Conservation (phyloP, 2,797 vertebrate species). For the Typhlichthys subterraneus region DNA sequence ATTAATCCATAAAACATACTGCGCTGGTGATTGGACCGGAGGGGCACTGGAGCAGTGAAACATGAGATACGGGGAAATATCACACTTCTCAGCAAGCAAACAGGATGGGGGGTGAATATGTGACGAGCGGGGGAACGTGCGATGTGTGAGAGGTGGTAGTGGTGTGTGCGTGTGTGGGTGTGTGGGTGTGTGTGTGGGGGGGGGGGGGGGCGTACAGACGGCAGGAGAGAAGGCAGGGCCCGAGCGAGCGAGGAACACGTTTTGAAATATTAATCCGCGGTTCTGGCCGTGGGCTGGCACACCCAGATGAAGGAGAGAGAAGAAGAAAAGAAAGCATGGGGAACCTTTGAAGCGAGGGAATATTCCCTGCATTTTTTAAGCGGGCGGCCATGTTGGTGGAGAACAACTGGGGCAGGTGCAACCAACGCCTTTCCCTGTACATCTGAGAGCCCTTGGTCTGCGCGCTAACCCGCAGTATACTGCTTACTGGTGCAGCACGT, state of each 20-base stretch:
- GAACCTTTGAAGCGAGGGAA: constrained; percentile 79
- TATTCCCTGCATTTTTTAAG: constrained; percentile 65
- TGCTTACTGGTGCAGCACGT: constrained; percentile 54
- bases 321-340: constrained; percentile 44
- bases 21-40: constrained; percentile 74
- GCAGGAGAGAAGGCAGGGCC: constrained; percentile 10
- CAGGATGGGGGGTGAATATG: constrained; percentile 51
- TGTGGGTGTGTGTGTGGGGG: constrained; percentile 54
- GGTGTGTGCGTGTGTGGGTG: constrained; percentile 19
- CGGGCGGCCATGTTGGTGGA: constrained; percentile 70
- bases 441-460: constrained; percentile 51
- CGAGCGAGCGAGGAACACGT: constrained; percentile 62
- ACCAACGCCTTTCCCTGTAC: constrained; percentile 41
- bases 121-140: constrained; percentile 64
- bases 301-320: constrained; percentile 56
- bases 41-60: constrained; percentile 79
- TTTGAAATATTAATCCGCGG: constrained; percentile 81
- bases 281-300: constrained; percentile 81
- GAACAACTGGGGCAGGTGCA: constrained; percentile 62
- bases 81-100: constrained; percentile 69
- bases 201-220: constrained; percentile 20
- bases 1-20: constrained; percentile 88
- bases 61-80: constrained; percentile 79
- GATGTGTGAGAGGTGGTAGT: constrained; percentile 7
- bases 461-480: constrained; percentile 27